phyloP scores from a whole-genome alignment of 2,113 vertebrate genomes.

The Campylorhamphus procurvoides region DNA sequence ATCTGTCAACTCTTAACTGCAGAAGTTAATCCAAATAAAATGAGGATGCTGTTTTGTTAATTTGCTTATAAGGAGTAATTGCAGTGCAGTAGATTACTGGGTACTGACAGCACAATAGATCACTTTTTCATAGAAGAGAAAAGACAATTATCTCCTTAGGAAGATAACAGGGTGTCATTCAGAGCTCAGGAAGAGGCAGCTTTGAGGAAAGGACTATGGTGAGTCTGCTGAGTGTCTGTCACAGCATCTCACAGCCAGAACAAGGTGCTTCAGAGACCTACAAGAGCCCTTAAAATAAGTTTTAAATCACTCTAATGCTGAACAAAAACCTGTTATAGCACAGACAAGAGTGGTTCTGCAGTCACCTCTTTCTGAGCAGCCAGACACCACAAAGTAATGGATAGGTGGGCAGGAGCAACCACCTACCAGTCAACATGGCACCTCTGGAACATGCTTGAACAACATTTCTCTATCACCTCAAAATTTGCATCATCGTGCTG shows the following conservation, averaged over 20 bases:
- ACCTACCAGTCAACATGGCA: background rate
- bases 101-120: background rate
- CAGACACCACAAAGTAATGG: background rate
- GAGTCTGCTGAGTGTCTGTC: background rate
- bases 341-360: background rate
- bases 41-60: background rate
- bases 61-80: background rate
- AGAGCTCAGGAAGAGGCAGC: background rate
- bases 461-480: background rate
- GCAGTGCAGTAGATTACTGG: background rate
- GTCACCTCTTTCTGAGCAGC: background rate
- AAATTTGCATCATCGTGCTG: background rate
- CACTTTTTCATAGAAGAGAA: background rate
- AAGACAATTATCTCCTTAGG: background rate
- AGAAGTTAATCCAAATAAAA: constrained; percentile 28
- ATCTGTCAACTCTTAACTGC: background rate
- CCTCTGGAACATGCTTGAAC: background rate
- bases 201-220: background rate
- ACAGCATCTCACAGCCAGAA: background rate
- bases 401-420: background rate
- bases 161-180: background rate
- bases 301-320: background rate
- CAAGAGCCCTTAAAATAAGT: background rate
- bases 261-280: background rate
- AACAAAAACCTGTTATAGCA: background rate